Evolutionary conservation across 1,140 invertebrate genomes (phyloP).

Genomic region (Plodia interpunctella): DNA sequence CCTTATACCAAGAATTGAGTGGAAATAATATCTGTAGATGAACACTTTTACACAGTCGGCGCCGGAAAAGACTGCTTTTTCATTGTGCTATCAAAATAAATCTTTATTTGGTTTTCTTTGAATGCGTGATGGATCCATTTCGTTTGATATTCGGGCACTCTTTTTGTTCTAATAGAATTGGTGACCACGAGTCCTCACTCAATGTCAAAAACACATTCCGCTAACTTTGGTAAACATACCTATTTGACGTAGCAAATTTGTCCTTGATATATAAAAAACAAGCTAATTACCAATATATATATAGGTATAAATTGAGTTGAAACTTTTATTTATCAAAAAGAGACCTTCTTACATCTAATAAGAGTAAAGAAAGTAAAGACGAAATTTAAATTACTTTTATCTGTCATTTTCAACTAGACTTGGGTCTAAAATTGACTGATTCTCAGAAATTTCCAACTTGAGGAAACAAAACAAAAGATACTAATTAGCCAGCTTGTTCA

Average conservation of each 20-base stretch:
- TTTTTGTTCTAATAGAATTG: too few relatives aligned
- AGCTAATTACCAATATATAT: too few relatives aligned
- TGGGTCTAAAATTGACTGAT: slow-evolving; percentile 3
- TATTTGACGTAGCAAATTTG: too few relatives aligned
- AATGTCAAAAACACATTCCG: too few relatives aligned
- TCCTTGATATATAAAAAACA: too few relatives aligned
- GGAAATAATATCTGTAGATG: slow-evolving; percentile 52
- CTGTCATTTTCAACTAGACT: background rate
- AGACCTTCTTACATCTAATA: too few relatives aligned
- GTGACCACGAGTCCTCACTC: too few relatives aligned
- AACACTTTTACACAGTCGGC: slow-evolving; percentile 25
- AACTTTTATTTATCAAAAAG: too few relatives aligned
- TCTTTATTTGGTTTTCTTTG: slow-evolving; percentile 15
- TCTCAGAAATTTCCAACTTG: background rate
- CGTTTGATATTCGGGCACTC: background rate
- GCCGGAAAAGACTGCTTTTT: slow-evolving; percentile 26
- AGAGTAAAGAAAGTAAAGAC: too few relatives aligned
- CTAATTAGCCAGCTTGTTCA: background rate
- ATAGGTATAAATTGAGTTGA: too few relatives aligned
- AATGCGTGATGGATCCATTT: background rate
- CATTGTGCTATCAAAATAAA: slow-evolving; percentile 21
- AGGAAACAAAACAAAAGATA: slow-evolving; percentile 1
- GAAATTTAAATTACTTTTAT: too few relatives aligned
- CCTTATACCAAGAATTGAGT: slow-evolving; percentile 33
- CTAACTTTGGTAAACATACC: too few relatives aligned